phyloP scores from a whole-genome alignment of 2,888 invertebrate genomes.

The Chrysolina oricalcia region DNA sequence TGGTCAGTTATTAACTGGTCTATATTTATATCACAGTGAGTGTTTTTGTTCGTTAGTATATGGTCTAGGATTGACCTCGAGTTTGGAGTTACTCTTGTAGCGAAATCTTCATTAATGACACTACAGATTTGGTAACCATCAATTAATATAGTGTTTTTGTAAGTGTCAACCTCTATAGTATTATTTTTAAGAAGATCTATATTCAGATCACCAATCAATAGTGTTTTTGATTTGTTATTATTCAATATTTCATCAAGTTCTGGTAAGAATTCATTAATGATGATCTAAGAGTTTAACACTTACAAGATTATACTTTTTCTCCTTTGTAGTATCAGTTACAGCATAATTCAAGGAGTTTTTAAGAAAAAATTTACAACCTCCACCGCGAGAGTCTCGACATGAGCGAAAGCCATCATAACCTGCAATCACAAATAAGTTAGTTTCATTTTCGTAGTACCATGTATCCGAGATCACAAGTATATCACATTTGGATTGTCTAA shows the following conservation, averaged over 20 bases:
- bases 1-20: conserved; percentile 1
- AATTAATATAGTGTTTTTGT: no score
- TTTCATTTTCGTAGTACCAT: no score
- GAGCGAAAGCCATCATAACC: no score
- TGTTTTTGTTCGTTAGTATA: no score
- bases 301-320: conserved; percentile 27
- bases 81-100: conserved; percentile 16
- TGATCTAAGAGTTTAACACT: conserved; percentile 10
- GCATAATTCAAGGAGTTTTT: conserved; percentile 3
- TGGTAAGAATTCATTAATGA: conserved; percentile 21
- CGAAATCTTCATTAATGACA: conserved; percentile 16
- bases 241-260: conserved; percentile 26
- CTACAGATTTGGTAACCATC: conserved; percentile 23
- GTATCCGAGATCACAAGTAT: no score
- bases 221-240: conserved; percentile 27
- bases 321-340: neutral
- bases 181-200: conserved; percentile 19
- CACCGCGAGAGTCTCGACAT: conserved; percentile 30
- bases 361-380: conserved; percentile 25
- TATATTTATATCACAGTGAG: no score
- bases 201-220: conserved; percentile 20
- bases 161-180: conserved; percentile 15
- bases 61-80: conserved; percentile 28
- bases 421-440: no score
- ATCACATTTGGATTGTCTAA: conserved; percentile 25